Base-by-base conservation (phyloP, 2,888 invertebrate genomes). In the Flabesymbios commensalis region DNA sequence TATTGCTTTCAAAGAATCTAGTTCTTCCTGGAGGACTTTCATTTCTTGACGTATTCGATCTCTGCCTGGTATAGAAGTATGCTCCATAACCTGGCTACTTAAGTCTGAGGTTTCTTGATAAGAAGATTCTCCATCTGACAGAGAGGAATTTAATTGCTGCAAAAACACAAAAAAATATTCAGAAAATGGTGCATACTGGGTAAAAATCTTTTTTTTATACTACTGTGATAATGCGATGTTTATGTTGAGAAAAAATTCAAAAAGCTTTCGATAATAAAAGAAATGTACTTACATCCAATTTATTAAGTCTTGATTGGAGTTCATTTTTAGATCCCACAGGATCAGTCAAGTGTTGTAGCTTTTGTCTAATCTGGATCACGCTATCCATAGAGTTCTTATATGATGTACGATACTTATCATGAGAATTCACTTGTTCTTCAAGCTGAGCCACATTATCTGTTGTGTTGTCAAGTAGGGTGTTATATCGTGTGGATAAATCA, bases 311-410 rank as follows among this genome's bases (percentile, higher is more conserved):
- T 31, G 89, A 88, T 77, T 93, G 90, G 19, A 96, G 83, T 0
- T 89, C 88, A 28, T 89, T 87, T 81, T 93, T 93, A 73, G 91
- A 94, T 14, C 95, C 95, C 42, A 90, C 90, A 73, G 89, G 91
- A 81, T 95, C 94, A 78, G 80, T 90, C 67, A 91, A 87, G 58
- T 89, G 87, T 60, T 91, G 88, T 17, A 95, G 84, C 67, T 90
- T 88, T 76, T 94, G 94, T 91, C 93, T 93, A 31, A 92, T 87
- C 75, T 91, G 91, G 76, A 94, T 93, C 75, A 94, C 92, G 82
- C 92, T 92, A 57, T 78, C 78, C 28, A 78, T 69, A 62, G 74
- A 75, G 43, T 68, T 65, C 36, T 74, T 75, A 62, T 78, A 78
- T 2, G 72, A 63, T 52, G 74, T 72, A 36, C 75, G 72, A 62